Evolutionary conservation across 2,888 invertebrate species (phyloP).

Genomic region (Ellobium chinense): DNA sequence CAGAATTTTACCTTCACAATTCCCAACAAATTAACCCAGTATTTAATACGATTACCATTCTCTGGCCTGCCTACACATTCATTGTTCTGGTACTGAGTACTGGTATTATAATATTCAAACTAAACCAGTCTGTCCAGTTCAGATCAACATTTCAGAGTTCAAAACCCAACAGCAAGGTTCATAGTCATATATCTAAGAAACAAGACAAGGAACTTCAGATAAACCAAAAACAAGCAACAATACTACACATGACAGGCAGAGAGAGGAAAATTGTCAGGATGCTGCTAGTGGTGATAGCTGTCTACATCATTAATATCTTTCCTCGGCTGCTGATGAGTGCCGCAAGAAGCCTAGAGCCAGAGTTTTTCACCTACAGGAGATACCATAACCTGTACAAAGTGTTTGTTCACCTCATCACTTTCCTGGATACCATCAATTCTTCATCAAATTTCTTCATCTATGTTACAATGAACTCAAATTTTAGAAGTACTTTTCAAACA

Average conservation of each 20-base stretch:
- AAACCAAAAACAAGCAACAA: too few relatives aligned
- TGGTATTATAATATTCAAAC: background rate
- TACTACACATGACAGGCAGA: background rate
- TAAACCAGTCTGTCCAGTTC: background rate
- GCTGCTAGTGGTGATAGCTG: background rate
- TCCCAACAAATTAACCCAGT: background rate
- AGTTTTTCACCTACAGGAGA: background rate
- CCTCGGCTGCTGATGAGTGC: background rate
- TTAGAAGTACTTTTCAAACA: background rate
- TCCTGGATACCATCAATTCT: background rate
- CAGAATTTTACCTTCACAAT: background rate
- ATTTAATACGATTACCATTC: background rate
- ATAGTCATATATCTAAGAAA: too few relatives aligned
- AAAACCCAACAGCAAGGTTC: too few relatives aligned
- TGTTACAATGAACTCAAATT: background rate
- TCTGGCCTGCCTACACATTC: background rate
- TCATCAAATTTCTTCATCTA: background rate
- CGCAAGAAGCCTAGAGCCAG: background rate
- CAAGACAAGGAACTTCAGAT: too few relatives aligned
- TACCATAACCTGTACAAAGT: background rate
- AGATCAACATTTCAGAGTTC: background rate
- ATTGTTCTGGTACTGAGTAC: background rate
- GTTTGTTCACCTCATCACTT: background rate
- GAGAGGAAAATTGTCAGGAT: background rate
- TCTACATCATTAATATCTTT: background rate